These are phyloP conservation scores for Alosa sapidissima DNA, from an alignment of 2,797 vertebrate species.

Conservation along the genomic window DNA sequence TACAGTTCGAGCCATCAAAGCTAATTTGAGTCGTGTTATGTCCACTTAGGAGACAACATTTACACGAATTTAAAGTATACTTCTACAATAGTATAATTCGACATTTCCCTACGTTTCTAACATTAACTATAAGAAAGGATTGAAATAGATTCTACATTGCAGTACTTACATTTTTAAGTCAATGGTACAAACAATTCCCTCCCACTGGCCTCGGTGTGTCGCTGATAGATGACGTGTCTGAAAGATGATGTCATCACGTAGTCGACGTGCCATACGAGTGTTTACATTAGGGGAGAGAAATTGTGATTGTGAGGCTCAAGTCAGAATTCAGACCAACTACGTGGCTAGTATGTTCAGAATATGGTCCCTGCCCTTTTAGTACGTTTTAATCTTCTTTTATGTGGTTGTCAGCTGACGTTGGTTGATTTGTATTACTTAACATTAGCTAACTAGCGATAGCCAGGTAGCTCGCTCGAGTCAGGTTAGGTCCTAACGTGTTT, in stretches of 20 bases:
- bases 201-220: conserved; percentile 2
- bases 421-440: not conserved
- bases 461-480: not conserved
- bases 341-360: not conserved
- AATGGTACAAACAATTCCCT: conserved; percentile 5
- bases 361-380: not conserved
- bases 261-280: not conserved
- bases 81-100: not conserved
- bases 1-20: not conserved
- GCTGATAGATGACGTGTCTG: not conserved
- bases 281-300: conserved; percentile 14
- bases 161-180: conserved; percentile 5
- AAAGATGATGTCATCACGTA: not conserved
- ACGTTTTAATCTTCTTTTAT: not conserved
- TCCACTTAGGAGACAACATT: not conserved
- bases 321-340: not conserved
- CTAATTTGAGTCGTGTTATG: not conserved
- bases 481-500: not conserved
- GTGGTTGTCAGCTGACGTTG: not conserved
- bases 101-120: not conserved
- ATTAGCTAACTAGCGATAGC: not conserved
- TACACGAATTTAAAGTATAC: not conserved
- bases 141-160: not conserved
- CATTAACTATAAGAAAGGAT: not conserved
- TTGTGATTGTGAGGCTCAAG: not conserved